Evolutionary conservation across 2,888 invertebrate genomes (phyloP), one percentile per base, ranked within the genome.

Genomic region (Tanypteryx hageni): DNA sequence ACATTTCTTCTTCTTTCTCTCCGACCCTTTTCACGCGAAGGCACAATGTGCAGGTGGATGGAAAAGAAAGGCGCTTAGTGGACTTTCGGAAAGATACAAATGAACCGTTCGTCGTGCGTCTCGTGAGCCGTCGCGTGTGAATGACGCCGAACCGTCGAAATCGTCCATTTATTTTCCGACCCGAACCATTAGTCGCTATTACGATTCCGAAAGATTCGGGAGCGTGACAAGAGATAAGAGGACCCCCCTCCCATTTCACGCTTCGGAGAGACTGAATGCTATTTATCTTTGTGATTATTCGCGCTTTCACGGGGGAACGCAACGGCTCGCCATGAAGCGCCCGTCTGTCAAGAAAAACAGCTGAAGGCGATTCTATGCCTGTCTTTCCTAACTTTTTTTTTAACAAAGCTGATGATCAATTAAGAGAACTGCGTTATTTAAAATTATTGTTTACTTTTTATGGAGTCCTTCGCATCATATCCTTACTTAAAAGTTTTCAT

Each of bases 111-210:
- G 7, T 76, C 22, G 76, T 76, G 76, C 18, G n/a, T 5, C 44
- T 44, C 44, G 44, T 44, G 44, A 44, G 68, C 68, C 68, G 68
- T 18, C 13, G 8, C 64, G 64, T 44, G 44, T 44, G 44, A 44
- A 44, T 44, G 64, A 14, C 64, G 64, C 22, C n/a, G n/a, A 11
- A 22, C 10, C 76, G 27, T 76, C 76, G 76, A 76, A 27, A 27
- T 76, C 76, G 22, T 76, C 22, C 22, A 76, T 76, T 76, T 76
- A 76, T 76, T 76, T 76, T 76, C 76, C 76, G 76, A 27, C 76
- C 5, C 76, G 76, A 27, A 27, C 76, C 76, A 76, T 76, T 76
- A 76, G 27, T 27, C 76, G 76, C 76, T 22, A 76, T 76, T 76
- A 76, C 27, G 18, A 22, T 68, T 18, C n/a, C 68, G 68, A 68